Evolutionary conservation across 2,113 vertebrate species (phyloP), one percentile per base, ranked within the genome.

Genomic region (Sorex fumeus): DNA sequence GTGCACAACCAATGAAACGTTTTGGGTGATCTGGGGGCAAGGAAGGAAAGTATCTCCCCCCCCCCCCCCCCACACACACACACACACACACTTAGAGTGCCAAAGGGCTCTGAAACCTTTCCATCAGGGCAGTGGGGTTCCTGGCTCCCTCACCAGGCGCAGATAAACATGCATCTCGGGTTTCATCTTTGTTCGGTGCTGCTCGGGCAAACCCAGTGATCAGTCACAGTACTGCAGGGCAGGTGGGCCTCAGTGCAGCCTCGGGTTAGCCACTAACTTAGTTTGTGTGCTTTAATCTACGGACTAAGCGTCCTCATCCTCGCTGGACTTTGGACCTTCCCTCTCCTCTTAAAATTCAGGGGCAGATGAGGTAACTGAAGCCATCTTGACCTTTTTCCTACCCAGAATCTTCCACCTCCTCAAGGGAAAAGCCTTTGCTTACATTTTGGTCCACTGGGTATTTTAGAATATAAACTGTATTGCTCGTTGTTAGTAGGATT

Each of bases 141-240:
- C 27, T 23, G 50, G 60, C 71, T 69, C 45, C 60, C 82, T 92
- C 27, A 0, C 2, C 69, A 60, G 72, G 62, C 6, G 47, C 21
- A 34, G 34, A 71, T 67, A 74, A 62, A 6, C 71, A 90, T 88
- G 81, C 66, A 45, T 6, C 91, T 95, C 21, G 0, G n/a, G 69
- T 95, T 93, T 90, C 87, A 71, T 79, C 67, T 94, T 88, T 84
- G 79, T 80, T 86, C 64, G 7, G 12, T 5, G 6, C 45, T 28
- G 66, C 77, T 86, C 1, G 2, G 21, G 34, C 16, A 1, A 11
- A 64, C 34, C 32, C 32, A 23, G 13, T 21, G 6, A 30, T 34
- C 78, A 19, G 34, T 27, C 2, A 2, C 27, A 11, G 45, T 16
- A 15, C 53, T 30, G 19, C 8, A 71, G 40, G 53, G 36, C 1